Percentiles rank a stretch among this genome's conserved stretches.
Evolutionary conservation across 2,113 vertebrate genomes (phyloP).

Genomic region (Heloderma charlesbogerti): DNA sequence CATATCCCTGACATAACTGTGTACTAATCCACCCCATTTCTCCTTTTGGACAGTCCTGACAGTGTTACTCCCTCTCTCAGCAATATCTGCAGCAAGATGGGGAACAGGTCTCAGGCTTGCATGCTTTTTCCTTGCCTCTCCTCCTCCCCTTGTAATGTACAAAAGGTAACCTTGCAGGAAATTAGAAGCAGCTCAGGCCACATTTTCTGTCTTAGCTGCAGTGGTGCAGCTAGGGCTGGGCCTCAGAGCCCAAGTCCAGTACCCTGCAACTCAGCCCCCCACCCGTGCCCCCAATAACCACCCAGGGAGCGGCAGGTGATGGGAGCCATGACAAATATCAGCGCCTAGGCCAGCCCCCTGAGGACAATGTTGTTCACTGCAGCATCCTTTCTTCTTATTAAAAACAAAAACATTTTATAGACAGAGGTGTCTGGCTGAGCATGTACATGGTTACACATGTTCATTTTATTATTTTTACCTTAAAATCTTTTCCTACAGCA

Average conservation of each 20-base stretch:
- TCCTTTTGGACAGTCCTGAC: background rate
- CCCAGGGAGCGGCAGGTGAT: background rate
- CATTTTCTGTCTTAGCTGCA: too few relatives aligned
- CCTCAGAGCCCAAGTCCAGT: too few relatives aligned
- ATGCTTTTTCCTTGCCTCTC: background rate
- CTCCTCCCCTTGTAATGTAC: background rate
- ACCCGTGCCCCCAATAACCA: too few relatives aligned
- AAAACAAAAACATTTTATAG: too few relatives aligned
- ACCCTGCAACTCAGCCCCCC: too few relatives aligned
- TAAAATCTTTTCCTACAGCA: background rate
- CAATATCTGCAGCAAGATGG: background rate
- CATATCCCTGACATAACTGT: background rate
- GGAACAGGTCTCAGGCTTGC: background rate
- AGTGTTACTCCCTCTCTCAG: background rate
- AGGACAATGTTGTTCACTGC: too few relatives aligned
- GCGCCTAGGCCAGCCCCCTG: too few relatives aligned
- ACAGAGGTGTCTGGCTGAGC: too few relatives aligned
- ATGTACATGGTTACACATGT: too few relatives aligned
- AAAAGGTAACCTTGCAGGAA: background rate
- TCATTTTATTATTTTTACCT: too few relatives aligned
- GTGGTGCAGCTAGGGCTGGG: too few relatives aligned
- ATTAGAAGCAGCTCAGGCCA: background rate
- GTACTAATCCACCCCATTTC: background rate
- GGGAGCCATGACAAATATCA: background rate
- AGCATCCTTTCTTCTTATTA: background rate